Evolutionary conservation across 2,113 vertebrate genomes (phyloP).

Genomic region (Paedocypris sp.): DNA sequence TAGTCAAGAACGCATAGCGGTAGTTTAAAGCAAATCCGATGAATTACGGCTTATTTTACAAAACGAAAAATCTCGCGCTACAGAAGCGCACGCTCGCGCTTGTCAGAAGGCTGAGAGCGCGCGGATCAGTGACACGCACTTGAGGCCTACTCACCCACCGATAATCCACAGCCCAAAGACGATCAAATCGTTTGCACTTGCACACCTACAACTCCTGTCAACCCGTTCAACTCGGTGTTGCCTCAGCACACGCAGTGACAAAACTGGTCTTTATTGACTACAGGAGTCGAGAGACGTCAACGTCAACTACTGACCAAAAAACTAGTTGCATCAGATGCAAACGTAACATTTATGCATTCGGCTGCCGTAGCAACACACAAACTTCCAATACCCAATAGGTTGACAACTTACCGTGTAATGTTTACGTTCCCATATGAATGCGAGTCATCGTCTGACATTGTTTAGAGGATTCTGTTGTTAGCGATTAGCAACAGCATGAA

Average conservation of each 20-base stretch:
- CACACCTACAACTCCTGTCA: not conserved
- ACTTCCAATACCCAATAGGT: not conserved
- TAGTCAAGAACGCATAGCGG: too few relatives aligned
- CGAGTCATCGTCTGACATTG: conserved; percentile 58
- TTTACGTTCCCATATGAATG: conserved; percentile 39
- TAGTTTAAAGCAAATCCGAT: too few relatives aligned
- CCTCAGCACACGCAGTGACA: too few relatives aligned
- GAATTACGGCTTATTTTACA: too few relatives aligned
- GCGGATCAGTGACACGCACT: not conserved
- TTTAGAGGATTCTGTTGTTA: conserved; percentile 36
- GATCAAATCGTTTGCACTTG: not conserved
- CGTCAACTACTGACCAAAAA: not conserved
- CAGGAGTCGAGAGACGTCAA: too few relatives aligned
- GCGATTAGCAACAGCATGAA: conserved; percentile 34
- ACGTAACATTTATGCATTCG: not conserved
- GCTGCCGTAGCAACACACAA: not conserved
- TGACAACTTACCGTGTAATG: conserved; percentile 49
- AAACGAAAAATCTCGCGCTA: not conserved
- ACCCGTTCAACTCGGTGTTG: too few relatives aligned
- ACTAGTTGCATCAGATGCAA: too few relatives aligned
- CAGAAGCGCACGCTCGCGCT: not conserved
- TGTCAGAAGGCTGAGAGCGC: not conserved
- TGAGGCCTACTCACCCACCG: not conserved
- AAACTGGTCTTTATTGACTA: too few relatives aligned
- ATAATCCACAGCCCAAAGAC: not conserved